Base-by-base conservation (phyloP, 2,888 invertebrate species). In the Pteria penguin region DNA sequence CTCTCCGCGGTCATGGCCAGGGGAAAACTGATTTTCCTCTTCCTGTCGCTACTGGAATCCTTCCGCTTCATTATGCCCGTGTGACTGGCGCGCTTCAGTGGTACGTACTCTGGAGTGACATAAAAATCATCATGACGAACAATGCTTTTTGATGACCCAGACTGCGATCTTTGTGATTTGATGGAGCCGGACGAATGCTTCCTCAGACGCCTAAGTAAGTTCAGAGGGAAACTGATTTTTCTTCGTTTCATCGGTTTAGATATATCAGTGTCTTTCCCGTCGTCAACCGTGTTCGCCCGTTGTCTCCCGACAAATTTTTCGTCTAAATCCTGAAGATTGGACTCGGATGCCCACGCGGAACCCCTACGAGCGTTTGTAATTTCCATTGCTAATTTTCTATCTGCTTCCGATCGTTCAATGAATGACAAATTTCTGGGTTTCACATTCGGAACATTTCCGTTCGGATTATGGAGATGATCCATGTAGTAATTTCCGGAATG, bases 1-100 rank as follows among this genome's bases (percentile, higher is more conserved):
- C n/a, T n/a, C n/a, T n/a, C n/a, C n/a, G n/a, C n/a, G n/a, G n/a
- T n/a, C n/a, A n/a, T 33, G 33, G 75, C 78, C 11, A 79, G 62
- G 2, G 83, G 84, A 31, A 82, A 82, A 66, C 83, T 85, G 73
- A 77, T 79, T 58, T 85, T 85, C 55, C 84, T 36, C 18, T 80
- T 81, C 22, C 76, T 67, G 1, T 82, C 84, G 57, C 27, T 72
- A 27, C 76, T 66, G 4, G 78, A 71, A 18, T 66, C 63, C 75
- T 75, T 73, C 66, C 33, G 79, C 75, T 5, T 61, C 57, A 18
- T 63, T 62, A 57, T 75, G 18, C 55, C 68, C 2, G 76, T 78
- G n/a, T 69, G 67, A 8, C 76, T 76, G 5, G 77, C 83, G 14
- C 82, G 79, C 60, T 72, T 72, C n/a, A 83, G 45, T 2, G 84